phyloP scores from a whole-genome alignment of 2,888 invertebrate species.

The Erebia palarica region DNA sequence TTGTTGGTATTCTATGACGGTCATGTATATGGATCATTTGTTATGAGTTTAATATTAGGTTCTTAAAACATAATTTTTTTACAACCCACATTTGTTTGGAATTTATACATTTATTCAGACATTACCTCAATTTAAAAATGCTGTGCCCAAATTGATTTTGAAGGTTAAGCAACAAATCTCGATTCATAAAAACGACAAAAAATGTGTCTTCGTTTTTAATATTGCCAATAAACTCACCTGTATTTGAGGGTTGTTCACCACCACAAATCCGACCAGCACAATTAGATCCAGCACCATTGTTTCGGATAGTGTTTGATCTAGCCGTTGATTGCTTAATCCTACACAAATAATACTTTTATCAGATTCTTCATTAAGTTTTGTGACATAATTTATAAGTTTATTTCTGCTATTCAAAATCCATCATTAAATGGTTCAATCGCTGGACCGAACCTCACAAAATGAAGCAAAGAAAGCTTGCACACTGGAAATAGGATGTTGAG shows the following conservation, averaged over 20 bases:
- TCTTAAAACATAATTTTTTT: not conserved
- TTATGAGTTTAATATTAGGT: not conserved
- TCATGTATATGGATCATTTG: conserved; percentile 13
- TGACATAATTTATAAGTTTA: too few species aligned
- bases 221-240: conserved; percentile 54
- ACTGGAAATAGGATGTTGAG: too few species aligned
- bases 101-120: too few species aligned
- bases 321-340: conserved; percentile 59
- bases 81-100: not conserved
- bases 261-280: conserved; percentile 91
- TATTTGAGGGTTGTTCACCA: conserved; percentile 85
- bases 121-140: too few species aligned
- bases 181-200: too few species aligned
- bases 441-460: too few species aligned
- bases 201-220: not conserved
- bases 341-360: not conserved
- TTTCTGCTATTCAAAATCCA: too few species aligned
- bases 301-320: conserved; percentile 81
- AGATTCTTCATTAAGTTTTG: not conserved
- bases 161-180: too few species aligned
- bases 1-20: not conserved
- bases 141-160: too few species aligned
- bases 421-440: too few species aligned
- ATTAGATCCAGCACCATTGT: conserved; percentile 90
- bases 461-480: too few species aligned